phyloP scores from a whole-genome alignment of 1,140 invertebrate genomes.

The Ericerus pela region DNA sequence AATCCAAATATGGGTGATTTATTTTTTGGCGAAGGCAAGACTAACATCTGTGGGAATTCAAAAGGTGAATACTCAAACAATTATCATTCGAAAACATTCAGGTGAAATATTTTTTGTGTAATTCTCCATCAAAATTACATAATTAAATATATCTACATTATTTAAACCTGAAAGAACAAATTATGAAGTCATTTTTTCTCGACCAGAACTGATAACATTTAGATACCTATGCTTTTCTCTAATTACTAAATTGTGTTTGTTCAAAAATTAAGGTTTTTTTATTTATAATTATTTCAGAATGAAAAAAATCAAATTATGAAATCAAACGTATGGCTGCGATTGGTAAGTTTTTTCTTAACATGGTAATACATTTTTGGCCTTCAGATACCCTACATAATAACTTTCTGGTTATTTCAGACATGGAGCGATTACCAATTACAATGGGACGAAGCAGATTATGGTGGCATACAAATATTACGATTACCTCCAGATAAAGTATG shows the following conservation, averaged over 20 bases:
- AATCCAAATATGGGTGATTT: no score
- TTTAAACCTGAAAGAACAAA: background rate
- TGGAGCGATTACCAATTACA: conserved; percentile 97
- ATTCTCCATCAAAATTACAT: background rate
- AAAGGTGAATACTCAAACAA: no score
- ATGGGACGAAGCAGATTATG: conserved; percentile 97
- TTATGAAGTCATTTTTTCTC: no score
- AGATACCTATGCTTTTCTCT: no score
- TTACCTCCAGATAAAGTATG: conserved; percentile 97
- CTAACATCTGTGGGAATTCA: no score
- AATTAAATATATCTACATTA: background rate
- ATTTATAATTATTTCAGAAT: conserved; percentile 68
- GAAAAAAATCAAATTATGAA: conserved; percentile 99
- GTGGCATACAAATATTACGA: conserved; percentile 85
- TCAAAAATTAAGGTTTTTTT: conserved; percentile 19
- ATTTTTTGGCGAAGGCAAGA: no score
- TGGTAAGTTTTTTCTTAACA: conserved; percentile 43
- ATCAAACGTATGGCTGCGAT: conserved; percentile 91
- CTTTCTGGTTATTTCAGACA: conserved; percentile 36
- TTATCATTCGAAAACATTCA: no score
- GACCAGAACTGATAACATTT: no score
- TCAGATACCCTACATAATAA: background rate
- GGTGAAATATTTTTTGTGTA: no score
- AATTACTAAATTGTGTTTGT: no score
- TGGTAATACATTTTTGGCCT: background rate